Conservation (phyloP, 2,113 vertebrate species). For the Sapajus apella region DNA sequence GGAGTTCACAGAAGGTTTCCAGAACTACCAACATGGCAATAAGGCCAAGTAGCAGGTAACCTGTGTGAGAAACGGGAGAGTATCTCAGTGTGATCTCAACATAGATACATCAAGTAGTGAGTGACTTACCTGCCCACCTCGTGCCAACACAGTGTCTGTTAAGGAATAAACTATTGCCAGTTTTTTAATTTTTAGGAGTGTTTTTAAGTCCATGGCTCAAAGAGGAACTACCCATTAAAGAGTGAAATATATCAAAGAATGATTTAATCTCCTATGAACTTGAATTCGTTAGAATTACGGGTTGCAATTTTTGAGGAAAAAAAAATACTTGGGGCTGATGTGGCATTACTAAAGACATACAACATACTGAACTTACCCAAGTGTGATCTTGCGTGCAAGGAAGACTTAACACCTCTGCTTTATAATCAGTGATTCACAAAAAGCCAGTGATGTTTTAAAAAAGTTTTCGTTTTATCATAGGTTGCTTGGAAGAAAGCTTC, state of each 20-base stretch:
- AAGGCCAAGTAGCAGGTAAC: constrained; percentile 95
- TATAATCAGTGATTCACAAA: neutral
- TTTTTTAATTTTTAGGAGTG: neutral
- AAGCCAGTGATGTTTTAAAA: neutral
- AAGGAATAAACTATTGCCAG: no score
- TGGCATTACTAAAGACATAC: no score
- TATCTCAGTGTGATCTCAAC: fast-evolving
- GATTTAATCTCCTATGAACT: neutral
- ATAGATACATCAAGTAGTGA: fast-evolving
- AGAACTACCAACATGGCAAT: constrained; percentile 96
- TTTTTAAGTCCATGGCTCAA: neutral
- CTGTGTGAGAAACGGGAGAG: constrained; percentile 73
- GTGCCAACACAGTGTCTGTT: no score
- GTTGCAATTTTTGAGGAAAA: neutral
- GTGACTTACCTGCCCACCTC: neutral
- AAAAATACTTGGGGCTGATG: neutral
- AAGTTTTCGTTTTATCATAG: neutral
- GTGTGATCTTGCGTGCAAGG: neutral
- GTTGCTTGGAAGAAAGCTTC: neutral
- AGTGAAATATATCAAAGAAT: neutral
- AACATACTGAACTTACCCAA: no score
- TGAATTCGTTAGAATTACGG: neutral
- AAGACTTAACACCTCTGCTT: no score
- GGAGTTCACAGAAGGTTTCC: constrained; percentile 98
- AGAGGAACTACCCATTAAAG: neutral